Conservation (phyloP, 2,797 vertebrate species). For the Aldrovandia affinis region DNA sequence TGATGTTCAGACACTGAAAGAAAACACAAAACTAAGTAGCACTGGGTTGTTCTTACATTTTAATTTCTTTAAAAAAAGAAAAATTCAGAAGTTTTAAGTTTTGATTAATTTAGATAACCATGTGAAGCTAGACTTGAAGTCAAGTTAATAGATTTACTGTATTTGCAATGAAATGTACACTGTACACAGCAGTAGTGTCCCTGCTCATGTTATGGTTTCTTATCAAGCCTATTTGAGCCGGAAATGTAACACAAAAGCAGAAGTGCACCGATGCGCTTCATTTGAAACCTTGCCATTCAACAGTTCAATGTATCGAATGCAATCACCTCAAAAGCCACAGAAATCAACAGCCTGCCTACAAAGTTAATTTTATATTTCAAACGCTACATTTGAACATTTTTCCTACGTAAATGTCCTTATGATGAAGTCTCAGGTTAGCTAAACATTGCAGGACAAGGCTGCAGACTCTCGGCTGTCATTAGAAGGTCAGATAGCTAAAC, state of each 20-base stretch:
- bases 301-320: background rate
- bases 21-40: background rate
- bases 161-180: background rate
- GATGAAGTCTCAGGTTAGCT: background rate
- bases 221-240: background rate
- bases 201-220: background rate
- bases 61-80: constrained; percentile 16
- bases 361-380: too few relatives aligned
- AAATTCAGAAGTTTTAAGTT: background rate
- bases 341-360: background rate
- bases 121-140: background rate
- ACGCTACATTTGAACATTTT: too few relatives aligned
- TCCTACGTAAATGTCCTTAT: background rate
- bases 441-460: background rate
- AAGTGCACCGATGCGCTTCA: background rate
- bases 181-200: background rate
- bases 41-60: background rate
- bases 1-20: constrained; percentile 16
- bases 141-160: background rate
- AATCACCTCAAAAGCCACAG: background rate
- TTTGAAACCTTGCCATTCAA: constrained; percentile 1
- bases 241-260: background rate
- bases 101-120: background rate
- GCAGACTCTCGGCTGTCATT: background rate
- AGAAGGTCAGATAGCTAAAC: background rate